Base-by-base conservation (phyloP, 2,113 vertebrate species). In the Rhinopomastus cyanomelas region DNA sequence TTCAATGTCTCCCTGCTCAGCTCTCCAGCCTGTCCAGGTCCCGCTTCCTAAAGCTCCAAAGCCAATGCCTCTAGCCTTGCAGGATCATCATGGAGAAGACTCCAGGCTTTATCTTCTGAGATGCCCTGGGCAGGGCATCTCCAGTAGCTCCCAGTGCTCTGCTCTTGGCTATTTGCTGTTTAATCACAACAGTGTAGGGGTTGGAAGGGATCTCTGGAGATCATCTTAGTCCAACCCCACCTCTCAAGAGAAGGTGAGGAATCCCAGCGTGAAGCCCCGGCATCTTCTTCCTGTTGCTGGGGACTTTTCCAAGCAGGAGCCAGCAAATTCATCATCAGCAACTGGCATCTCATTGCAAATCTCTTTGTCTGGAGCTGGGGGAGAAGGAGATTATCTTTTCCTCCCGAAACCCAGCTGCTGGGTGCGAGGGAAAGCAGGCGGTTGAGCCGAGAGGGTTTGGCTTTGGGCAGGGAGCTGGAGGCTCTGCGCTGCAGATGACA, bases 401-500 rank as follows among this genome's bases (percentile, higher is more conserved):
- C 89, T 92, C 61, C 93, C 60, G 89, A 89, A 94, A 94, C 9
- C 16, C 2, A 48, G 76, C 94, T 71, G 92, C 82, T 2, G 18
- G 53, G 29, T 87, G 90, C 61, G 44, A 90, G 94, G 95, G 87
- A 71, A 90, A 48, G 77, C 89, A 10, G 65, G 59, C 92, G 86
- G 91, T 62, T 42, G 95, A 92, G 32, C 87, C 51, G 93, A 94
- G 42, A 13, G 71, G 95, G 96, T 32, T 65, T 82, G 96, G 97
- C 96, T 95, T 85, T 81, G 37, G 13, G 79, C 75, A 49, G 27
- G 44, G 89, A 94, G 96, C 96, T 11, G 16, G 34, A 11, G 95
- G 97, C 94, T 96, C 76, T 95, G 75, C 8, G 15, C 93, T 21
- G 23, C 96, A 32, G 97, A 96, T 96, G 95, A 95, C 96, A 96